Evolutionary conservation across 2,113 vertebrate genomes (phyloP).

Genomic region (Hemichromis elongatus): DNA sequence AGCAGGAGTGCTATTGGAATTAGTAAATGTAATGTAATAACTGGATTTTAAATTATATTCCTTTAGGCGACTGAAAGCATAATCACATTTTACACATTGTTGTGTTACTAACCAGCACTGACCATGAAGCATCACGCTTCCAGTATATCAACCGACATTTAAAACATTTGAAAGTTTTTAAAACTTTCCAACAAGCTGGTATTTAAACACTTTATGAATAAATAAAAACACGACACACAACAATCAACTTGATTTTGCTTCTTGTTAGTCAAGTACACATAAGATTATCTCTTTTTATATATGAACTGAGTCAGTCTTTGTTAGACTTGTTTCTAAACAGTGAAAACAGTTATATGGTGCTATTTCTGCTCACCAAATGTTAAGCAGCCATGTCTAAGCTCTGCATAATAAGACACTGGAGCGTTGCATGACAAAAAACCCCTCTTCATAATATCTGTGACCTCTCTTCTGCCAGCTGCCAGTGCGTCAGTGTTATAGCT

Average conservation of each 20-base stretch:
- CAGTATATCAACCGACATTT: neutral
- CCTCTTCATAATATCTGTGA: constrained; percentile 18
- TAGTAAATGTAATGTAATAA: neutral
- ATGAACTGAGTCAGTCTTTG: neutral
- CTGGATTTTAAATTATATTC: neutral
- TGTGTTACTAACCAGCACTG: neutral
- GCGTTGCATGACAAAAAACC: constrained; percentile 2
- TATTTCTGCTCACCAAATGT: neutral
- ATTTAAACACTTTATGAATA: neutral
- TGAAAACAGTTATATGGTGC: neutral
- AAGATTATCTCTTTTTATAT: neutral
- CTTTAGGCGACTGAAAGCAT: neutral
- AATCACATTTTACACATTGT: neutral
- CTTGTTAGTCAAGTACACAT: neutral
- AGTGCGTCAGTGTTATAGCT: neutral
- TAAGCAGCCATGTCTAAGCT: constrained; percentile 17
- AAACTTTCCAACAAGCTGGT: neutral
- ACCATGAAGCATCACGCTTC: rapidly evolving
- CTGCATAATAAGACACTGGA: neutral
- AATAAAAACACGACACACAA: neutral
- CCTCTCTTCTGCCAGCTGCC: constrained; percentile 12
- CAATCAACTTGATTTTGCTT: neutral
- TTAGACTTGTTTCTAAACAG: neutral
- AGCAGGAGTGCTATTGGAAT: neutral
- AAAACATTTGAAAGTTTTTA: neutral